phyloP scores from a whole-genome alignment of 2,113 vertebrate genomes.

The Bos indicus region DNA sequence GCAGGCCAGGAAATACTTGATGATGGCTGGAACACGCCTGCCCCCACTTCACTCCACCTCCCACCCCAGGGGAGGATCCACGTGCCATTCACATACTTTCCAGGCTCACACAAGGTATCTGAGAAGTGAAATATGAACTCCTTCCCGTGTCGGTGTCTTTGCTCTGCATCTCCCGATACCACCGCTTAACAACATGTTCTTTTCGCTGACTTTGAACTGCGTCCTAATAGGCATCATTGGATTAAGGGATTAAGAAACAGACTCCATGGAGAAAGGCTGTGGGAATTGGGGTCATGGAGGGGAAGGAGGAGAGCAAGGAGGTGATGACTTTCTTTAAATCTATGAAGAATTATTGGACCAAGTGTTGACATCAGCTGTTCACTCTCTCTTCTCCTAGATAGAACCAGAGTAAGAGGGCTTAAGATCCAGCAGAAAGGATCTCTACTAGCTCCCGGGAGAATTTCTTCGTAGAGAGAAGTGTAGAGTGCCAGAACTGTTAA shows the following conservation, averaged over 20 bases:
- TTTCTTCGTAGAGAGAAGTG: constrained; percentile 24
- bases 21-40: neutral
- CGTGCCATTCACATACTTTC: too few relatives aligned
- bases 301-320: constrained; percentile 7
- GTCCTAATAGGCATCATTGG: constrained; percentile 9
- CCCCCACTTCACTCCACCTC: too few relatives aligned
- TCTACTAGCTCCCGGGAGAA: neutral
- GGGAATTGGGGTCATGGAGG: neutral
- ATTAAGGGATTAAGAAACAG: constrained; percentile 53
- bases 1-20: neutral
- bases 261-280: constrained; percentile 41
- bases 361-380: constrained; percentile 42
- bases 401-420: constrained; percentile 30
- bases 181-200: neutral
- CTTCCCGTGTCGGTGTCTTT: rapidly evolving
- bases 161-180: neutral
- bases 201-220: constrained; percentile 30
- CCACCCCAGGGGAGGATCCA: neutral
- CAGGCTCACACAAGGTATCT: neutral
- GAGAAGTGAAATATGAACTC: neutral
- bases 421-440: constrained; percentile 44
- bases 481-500: neutral
- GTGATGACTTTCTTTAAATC: constrained; percentile 35
- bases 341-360: constrained; percentile 20
- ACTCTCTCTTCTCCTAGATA: constrained; percentile 17